A percentile compares a stretch with the other conserved stretches of the same genome.
These are phyloP conservation scores for Allenopithecus nigroviridis DNA, from an alignment of 2,797 vertebrate species.

Conservation along the genomic window DNA sequence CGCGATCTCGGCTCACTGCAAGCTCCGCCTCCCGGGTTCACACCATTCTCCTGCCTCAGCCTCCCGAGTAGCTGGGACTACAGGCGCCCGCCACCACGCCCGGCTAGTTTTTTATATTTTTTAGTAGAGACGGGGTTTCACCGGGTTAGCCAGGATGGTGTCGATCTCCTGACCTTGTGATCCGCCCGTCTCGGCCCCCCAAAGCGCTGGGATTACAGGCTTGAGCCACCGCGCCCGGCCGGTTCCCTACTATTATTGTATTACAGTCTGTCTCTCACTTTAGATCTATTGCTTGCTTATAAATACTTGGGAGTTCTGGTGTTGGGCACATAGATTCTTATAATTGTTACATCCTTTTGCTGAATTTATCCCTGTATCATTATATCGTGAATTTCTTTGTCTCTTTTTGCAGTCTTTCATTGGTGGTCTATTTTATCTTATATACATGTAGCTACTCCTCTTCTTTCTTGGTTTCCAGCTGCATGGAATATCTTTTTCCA, in stretches of 20 bases:
- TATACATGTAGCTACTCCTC: neutral
- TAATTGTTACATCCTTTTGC: neutral
- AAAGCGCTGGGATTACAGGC: no score
- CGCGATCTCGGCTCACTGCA: rapidly evolving
- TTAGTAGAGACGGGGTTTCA: no score
- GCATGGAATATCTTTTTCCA: neutral
- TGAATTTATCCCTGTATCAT: neutral
- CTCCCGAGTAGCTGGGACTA: no score
- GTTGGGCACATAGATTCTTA: neutral
- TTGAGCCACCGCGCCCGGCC: no score
- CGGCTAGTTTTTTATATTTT: no score
- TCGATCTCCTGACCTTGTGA: no score
- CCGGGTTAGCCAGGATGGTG: no score
- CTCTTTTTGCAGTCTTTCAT: neutral
- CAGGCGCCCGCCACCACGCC: rapidly evolving
- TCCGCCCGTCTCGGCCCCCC: rapidly evolving
- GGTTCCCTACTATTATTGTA: neutral
- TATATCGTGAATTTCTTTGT: neutral
- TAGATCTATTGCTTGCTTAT: neutral
- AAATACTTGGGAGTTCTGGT: neutral
- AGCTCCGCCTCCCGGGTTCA: no score
- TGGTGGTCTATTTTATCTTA: neutral
- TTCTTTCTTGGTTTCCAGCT: neutral
- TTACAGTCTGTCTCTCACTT: neutral
- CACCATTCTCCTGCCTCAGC: no score